Evolutionary conservation across 2,888 invertebrate genomes (phyloP), one percentile per base, ranked within the genome.

Genomic region (Lasioglossum morio): DNA sequence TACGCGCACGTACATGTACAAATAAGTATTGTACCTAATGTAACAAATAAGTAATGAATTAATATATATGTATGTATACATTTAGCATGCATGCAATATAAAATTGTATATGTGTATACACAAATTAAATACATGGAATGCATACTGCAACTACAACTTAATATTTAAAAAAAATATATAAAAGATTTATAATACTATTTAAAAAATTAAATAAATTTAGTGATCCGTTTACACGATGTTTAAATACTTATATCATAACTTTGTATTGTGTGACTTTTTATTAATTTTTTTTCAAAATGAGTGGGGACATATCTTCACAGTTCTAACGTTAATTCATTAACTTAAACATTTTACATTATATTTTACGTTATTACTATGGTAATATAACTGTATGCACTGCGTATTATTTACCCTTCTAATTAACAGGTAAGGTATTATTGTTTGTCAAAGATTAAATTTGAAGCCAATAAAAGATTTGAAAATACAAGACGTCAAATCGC

Each of bases 21-120:
- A 77, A 85, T 78, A 84, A 60, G 30, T 84, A 84, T 84, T 84
- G 78, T 84, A 84, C 84, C 73, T 84, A 84, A 77, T 84, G 66
- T 84, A 84, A 76, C 72, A 80, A 79, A 77, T 70, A 76, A 84
- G 69, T 77, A 80, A 80, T 69, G 77, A 63, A 77, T 69, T 84
- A 77, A 70, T 85, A 72, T 87, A 81, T 84, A 77, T 82, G 73
- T 77, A 77, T 87, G 80, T 84, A 78, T 77, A 79, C 79, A 88
- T 82, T 81, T 74, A 87, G 78, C 81, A 87, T 87, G 82, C 84
- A 89, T 89, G 87, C 79, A 89, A 84, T 88, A 84, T 77, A 73
- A 77, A 87, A 79, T 63, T 84, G 84, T 87, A 87, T 60, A 82
- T 72, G 66, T 82, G 72, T 81, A 76, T 84, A 84, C 87, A 80